Evolutionary conservation across 1,140 invertebrate species (phyloP), one percentile per base, ranked within the genome.

Genomic region (Cyclina sinensis): DNA sequence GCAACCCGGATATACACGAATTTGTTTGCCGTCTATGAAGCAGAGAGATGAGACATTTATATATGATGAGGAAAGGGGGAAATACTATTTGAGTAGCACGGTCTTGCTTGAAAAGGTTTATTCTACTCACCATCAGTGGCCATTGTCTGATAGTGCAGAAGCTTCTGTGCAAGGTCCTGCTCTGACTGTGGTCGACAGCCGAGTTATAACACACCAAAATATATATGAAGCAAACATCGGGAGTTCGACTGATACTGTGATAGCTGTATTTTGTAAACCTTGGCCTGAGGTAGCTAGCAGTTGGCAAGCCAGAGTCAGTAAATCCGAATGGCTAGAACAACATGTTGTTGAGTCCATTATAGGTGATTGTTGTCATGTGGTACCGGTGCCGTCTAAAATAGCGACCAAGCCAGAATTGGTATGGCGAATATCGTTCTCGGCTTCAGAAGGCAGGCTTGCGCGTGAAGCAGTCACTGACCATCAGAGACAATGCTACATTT

Each of bases 401-500:
- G 70, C 59, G 30, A 4, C 12, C n/a, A 85, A 51, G 24, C 85
- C 85, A 7, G 85, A 90, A 11, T 57, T 85, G 24, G 89, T 85
- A 84, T 90, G 89, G 89, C 51, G 89, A 43, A 51, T 90, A 30
- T 90, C 89, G 14, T 90, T 90, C 74, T 81, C 89, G 7, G 62
- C 74, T 48, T 81, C 84, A 11, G 89, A 90, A 57, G 79, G 78
- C 37, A 70, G 43, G 12, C 2, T 90, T 2, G 89, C 85, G 2
- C 62, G 82, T 51, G 46, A 78, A 32, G 81, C 81, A 46, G 86
- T 90, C 1, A 90, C 89, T 24, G 62, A 87, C 27, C n/a, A 59
- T 24, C 89, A 90, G 80, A 51, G 89, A 54, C 89, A 88, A 43
- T 88, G 86, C 43, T 90, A 80, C 39, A 74, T 90, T 24, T 90